These are phyloP conservation scores for Malurus leucopterus DNA, from an alignment of 2,797 vertebrate species.

Conservation along the genomic window DNA sequence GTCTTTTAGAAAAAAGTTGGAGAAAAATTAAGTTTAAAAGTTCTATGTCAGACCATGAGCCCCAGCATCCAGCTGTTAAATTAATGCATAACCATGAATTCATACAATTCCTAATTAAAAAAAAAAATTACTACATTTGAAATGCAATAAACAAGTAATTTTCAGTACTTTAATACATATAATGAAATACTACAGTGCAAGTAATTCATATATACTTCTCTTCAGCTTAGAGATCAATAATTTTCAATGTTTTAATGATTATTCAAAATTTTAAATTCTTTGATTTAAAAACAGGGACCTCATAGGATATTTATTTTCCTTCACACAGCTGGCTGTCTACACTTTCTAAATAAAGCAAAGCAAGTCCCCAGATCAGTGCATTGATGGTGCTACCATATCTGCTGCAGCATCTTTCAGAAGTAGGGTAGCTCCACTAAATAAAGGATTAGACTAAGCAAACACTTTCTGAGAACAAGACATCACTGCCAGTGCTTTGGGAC, in stretches of 20 bases:
- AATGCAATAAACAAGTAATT: background rate
- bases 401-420: background rate
- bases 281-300: background rate
- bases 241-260: background rate
- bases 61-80: background rate
- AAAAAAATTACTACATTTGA: background rate
- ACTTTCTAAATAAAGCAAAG: background rate
- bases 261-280: background rate
- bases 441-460: background rate
- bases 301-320: background rate
- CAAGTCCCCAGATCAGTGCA: background rate
- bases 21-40: background rate
- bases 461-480: background rate
- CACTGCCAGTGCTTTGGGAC: background rate
- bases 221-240: background rate
- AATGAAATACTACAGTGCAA: background rate
- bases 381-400: background rate
- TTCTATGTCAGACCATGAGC: background rate
- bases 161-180: background rate
- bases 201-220: background rate
- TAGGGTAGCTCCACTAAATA: background rate
- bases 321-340: background rate
- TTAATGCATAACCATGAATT: background rate
- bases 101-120: too few species aligned
- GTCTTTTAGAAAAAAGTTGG: background rate